These are phyloP conservation scores for Drosophila picticornis DNA, from an alignment of 2,888 invertebrate genomes.

Conservation along the genomic window DNA sequence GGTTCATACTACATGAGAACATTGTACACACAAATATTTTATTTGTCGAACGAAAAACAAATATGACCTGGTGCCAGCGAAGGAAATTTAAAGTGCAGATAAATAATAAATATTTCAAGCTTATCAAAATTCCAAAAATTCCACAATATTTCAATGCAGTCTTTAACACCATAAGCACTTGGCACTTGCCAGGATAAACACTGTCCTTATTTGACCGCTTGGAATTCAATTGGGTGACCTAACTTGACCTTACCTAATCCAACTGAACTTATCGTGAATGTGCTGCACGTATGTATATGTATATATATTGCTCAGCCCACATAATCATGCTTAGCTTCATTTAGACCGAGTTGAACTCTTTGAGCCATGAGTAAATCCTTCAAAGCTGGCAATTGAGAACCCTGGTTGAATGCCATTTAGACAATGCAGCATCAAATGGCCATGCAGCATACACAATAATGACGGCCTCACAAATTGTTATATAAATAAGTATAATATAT, in stretches of 20 bases:
- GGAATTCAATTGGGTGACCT: background rate
- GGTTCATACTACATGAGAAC: background rate
- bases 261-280: conserved; percentile 6
- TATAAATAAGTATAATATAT: background rate
- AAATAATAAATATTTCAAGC: background rate
- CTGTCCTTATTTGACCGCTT: background rate
- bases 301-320: conserved; percentile 4
- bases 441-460: conserved; percentile 48
- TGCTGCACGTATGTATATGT: background rate
- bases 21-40: too few species aligned
- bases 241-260: background rate
- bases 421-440: conserved; percentile 69
- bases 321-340: conserved; percentile 40
- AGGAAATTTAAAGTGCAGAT: background rate
- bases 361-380: conserved; percentile 37
- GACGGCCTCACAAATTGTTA: conserved; percentile 13
- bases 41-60: background rate
- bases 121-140: background rate
- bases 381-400: conserved; percentile 60
- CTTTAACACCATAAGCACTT: background rate
- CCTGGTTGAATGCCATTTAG: conserved; percentile 61
- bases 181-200: background rate
- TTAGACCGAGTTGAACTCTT: conserved; percentile 48
- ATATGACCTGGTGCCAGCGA: background rate
- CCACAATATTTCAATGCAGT: background rate